Evolutionary conservation across 2,113 vertebrate genomes (phyloP).

Genomic region (Oryctolagus cuniculus): mOryCun1.1 NC_091442.1:68449001-68449500

Average conservation of each 20-base stretch:
- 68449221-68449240: not conserved
- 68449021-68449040: slow-evolving; percentile 44
- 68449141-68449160: not conserved
- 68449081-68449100: not conserved
- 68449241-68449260: not conserved
- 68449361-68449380: not conserved
- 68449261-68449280: not conserved
- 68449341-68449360: slow-evolving; percentile 38
- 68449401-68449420: not conserved
- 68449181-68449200: not conserved
- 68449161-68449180: not conserved
- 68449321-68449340: not conserved
- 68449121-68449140: not conserved
- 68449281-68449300: not conserved
- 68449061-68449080: not conserved
- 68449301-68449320: slow-evolving; percentile 36
- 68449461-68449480: not conserved
- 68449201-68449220: not conserved
- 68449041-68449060: slow-evolving; percentile 7
- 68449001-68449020: not conserved
- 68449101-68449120: not conserved
- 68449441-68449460: not conserved
- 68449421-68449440: not conserved
- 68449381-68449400: not conserved
- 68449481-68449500: too few relatives aligned